Conservation (phyloP, 2,113 vertebrate species). For the Hyperopisus bebe region DNA sequence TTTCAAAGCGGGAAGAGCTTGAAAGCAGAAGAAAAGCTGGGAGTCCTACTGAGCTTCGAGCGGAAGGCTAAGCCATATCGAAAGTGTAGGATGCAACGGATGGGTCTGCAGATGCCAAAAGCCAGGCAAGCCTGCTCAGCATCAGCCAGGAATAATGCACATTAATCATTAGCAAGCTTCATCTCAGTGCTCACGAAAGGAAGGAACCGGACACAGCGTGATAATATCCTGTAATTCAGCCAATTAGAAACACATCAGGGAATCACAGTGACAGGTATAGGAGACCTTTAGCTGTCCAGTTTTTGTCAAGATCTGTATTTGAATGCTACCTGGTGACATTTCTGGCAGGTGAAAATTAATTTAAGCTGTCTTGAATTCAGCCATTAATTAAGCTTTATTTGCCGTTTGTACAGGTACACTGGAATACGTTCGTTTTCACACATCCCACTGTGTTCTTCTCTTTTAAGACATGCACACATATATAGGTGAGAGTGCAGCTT, state of each 20-base stretch:
- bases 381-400: background rate
- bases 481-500: background rate
- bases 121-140: background rate
- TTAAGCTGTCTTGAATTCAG: background rate
- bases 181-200: background rate
- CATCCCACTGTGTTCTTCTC: background rate
- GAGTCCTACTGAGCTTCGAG: background rate
- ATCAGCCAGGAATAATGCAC: background rate
- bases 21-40: background rate
- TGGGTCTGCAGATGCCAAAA: background rate
- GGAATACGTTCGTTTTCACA: background rate
- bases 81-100: background rate
- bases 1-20: background rate
- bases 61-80: background rate
- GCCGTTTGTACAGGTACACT: background rate
- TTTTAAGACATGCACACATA: background rate
- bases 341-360: background rate
- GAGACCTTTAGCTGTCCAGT: background rate
- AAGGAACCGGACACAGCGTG: background rate
- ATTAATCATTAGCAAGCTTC: background rate
- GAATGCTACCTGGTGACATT: background rate
- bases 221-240: background rate
- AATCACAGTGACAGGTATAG: background rate
- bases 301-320: background rate
- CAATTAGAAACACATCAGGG: background rate